Base-by-base conservation (phyloP, 1,140 invertebrate genomes). In the Caenorhabditis remanei region DNA sequence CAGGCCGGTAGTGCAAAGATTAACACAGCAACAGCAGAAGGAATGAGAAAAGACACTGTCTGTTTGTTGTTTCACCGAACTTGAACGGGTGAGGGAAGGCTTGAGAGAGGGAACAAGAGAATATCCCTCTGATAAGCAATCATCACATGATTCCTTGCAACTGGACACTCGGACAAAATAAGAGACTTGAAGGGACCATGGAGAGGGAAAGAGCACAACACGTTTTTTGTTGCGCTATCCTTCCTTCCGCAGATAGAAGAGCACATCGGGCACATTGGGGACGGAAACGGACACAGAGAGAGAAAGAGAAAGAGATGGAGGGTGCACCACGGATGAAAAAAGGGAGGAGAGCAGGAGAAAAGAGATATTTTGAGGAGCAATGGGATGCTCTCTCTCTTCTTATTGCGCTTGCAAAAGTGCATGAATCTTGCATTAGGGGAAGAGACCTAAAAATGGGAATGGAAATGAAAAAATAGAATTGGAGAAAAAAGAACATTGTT, bases 221-320 rank as follows among this genome's bases (percentile, higher is more conserved):
- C 71, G 71, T 79, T 79, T 79, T 79, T 79, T 79, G 71, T 79
- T 79, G 71, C 46, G 71, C 71, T 79, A 79, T 79, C 71, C 32
- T 40, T 79, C 40, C 71, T 50, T 79, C 46, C 71, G 71, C 71
- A 79, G 71, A 43, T 32, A 61, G 56, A 79, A 50, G 46, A 46
- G 67, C 21, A 46, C 71, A 40, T 46, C 53, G 50, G 32, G 32
- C 32, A 32, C 32, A 32, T 32, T 32, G 32, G 32, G 71, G 71
- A 79, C 71, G 71, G 71, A 79, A 79, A 79, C 71, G 71, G 71
- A 79, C 71, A 79, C 46, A 79, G 71, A 79, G 71, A 46, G 53
- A n/a, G 71, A 46, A 50, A 79, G 53, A 14, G 40, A 67, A 50
- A 79, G 53, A 14, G 40, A 67, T 16, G 46, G 14, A 79, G 53